Evolutionary conservation across 2,113 vertebrate species (phyloP), one percentile per base, ranked within the genome.

Genomic region (Syngnathus typhle): DNA sequence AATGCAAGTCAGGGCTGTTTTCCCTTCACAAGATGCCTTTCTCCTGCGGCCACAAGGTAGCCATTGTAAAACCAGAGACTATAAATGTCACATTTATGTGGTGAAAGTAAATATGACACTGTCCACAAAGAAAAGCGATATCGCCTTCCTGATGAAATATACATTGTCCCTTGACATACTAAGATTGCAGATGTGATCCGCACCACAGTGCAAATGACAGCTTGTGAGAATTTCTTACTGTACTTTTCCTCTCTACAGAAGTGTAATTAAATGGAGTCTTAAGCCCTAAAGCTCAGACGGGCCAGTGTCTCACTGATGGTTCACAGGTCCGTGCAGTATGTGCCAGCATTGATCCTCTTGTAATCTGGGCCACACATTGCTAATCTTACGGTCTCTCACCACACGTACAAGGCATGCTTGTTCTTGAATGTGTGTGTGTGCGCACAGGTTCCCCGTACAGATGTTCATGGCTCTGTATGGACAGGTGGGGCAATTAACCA

Each of bases 181-280:
- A 37, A 18, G 32, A 37, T 59, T 37, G 8, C 56, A 59, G 32
- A 37, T 18, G 15, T 37, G 18, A 37, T 19, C 32, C 56, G 6
- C 56, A 10, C 56, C 56, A 37, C 32, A 16, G 32, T 44, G 54
- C 71, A 5, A 80, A 69, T 54, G 69, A 71, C 75, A 67, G 80
- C 79, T 65, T 69, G 68, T 74, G 71, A 49, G 64, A 76, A 51
- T 73, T 52, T 47, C 41, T 21, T 66, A 73, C 68, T 79, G 72
- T 78, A 84, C 82, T 84, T 84, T 85, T 87, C 68, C 82, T 84
- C 79, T 86, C 65, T 68, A 46, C 72, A 76, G 27, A 79, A 83
- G 71, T 80, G 88, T 88, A 87, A 88, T 90, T 90, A 89, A 88
- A 87, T 63, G 64, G 60, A 75, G 74, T 74, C 72, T 80, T 86